Evolutionary conservation across 2,797 vertebrate genomes (phyloP), one percentile per base, ranked within the genome.

Genomic region (Fistularia commersonii): DNA sequence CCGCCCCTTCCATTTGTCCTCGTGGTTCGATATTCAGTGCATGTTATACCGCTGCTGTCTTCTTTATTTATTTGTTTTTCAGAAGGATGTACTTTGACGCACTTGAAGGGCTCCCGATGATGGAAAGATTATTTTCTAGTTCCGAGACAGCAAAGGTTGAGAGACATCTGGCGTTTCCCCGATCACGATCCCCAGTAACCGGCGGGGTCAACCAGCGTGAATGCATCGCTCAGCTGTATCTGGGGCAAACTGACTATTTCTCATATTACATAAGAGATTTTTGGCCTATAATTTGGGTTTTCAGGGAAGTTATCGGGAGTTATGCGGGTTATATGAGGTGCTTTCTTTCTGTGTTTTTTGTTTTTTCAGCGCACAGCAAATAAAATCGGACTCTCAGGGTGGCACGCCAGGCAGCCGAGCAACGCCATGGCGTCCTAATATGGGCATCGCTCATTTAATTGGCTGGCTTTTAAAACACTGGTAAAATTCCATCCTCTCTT

Each of bases 201-300:
- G 23, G 2, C 23, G 23, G 23, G 23, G 23, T 23, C 23, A 23
- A 23, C 23, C 23, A 23, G 23, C 23, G 4, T 23, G 23, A 23
- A 4, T 4, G 23, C 4, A 37, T 23, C 23, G 14, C 36, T 67
- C 46, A 40, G 41, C 57, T 64, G 56, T 56, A 79, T 68, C 54
- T 64, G 57, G 57, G 72, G 12, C 13, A 6, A 61, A 65, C 45
- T 57, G 60, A 56, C 56, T 41, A 43, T 69, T 71, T 65, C 13
- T 11, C 13, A 67, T 81, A 72, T 81, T 80, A 73, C 61, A 54
- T 79, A 72, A 74, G 59, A 11, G 15, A 11, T 32, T 62, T 54
- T 51, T 9, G 56, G 50, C 41, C 70, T 79, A 63, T 82, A 77
- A 88, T 82, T 88, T 74, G 44, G 67, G 61, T 72, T 79, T 61